Base-by-base conservation (phyloP, 2,797 vertebrate species). In the Bradypodion pumilum region DNA sequence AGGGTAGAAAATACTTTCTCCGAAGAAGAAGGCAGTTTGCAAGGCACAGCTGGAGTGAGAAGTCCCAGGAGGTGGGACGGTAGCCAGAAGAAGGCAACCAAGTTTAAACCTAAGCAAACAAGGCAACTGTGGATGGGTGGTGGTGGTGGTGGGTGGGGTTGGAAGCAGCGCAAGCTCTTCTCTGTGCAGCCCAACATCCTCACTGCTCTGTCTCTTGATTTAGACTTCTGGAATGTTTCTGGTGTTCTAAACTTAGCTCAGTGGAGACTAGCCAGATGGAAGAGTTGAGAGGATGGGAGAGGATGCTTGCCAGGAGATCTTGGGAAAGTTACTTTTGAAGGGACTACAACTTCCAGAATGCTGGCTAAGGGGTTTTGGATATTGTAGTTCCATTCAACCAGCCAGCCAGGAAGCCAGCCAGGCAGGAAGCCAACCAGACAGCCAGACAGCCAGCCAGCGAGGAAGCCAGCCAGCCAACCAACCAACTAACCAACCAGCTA, bases 191-290 rank as follows among this genome's bases (percentile, higher is more conserved):
- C 60, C 2, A 73, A 74, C 85, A 32, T 27, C 35, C 77, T 56
- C 59, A 25, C 66, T 63, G 68, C 27, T 52, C 69, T 44, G 0
- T 27, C 23, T 19, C 60, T 59, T 59, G 7, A 52, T 65, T 37
- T 62, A 42, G 59, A 44, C 60, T 66, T 46, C 70, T 66, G 83
- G 77, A 85, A 74, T 85, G 77, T 80, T n/a, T 80, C 77, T 85
- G 69, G 82, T 81, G 59, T 56, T 74, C 77, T 85, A 80, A 80
- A 74, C 44, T 80, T 80, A 80, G 77, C 77, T 66, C 19, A 1
- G 19, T 68, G 77, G 77, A 59, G 27, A 8, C 44, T 15, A 37
- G 69, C 77, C 83, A 80, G 77, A n/a, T 62, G 42, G 65, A 49
- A 40, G 7, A 2, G 52, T 21, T 56, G 9, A n/a, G 25, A 32